A percentile compares a stretch with the other conserved stretches of the same genome.
These are phyloP conservation scores for Spinus olivaceus DNA, from an alignment of 2,797 vertebrate species.

Conservation along the genomic window DNA sequence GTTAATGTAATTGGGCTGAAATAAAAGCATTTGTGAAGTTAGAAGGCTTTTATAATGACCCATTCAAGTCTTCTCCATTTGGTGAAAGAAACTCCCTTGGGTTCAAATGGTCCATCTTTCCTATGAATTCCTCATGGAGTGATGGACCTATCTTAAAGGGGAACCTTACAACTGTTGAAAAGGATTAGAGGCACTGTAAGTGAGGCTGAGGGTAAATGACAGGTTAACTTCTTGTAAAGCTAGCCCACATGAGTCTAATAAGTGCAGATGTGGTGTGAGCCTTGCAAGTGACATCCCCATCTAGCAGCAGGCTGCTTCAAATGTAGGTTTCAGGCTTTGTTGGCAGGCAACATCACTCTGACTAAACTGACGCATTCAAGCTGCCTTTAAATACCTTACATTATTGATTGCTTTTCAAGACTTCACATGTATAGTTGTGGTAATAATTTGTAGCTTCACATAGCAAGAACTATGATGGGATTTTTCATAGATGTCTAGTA, in stretches of 20 bases:
- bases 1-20: not conserved
- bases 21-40: not conserved
- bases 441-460: not conserved
- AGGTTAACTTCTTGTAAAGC: not conserved
- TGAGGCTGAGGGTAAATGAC: not conserved
- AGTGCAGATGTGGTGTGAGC: not conserved
- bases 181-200: not conserved
- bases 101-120: not conserved
- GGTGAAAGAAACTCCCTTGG: not conserved
- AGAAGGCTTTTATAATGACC: not conserved
- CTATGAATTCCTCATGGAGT: not conserved
- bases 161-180: not conserved
- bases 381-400: not conserved
- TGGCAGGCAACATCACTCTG: not conserved
- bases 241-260: not conserved
- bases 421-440: not conserved
- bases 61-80: not conserved
- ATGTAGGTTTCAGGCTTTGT: not conserved
- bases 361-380: not conserved
- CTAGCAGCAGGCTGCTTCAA: not conserved
- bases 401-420: not conserved
- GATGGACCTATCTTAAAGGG: not conserved
- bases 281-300: not conserved
- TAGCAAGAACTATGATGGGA: not conserved
- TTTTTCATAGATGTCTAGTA: not conserved